A percentile compares a stretch with the other conserved stretches of the same genome.
Conservation (phyloP, 2,888 invertebrate genomes). For the Macroteleia sp. region DNA sequence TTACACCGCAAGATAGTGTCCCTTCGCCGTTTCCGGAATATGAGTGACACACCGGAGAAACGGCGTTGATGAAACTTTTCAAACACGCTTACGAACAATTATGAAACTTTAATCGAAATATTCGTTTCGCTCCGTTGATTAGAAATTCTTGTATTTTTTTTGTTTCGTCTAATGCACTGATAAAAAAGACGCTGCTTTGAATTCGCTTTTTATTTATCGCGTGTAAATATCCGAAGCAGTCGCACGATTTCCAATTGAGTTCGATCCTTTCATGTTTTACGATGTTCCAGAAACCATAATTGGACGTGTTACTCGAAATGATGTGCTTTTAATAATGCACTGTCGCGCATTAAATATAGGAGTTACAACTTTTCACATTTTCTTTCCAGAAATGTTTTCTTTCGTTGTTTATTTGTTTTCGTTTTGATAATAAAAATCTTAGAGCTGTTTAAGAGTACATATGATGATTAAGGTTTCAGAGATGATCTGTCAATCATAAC, state of each 20-base stretch:
- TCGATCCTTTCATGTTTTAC: neutral
- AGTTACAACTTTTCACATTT: too few species aligned
- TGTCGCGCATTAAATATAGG: too few species aligned
- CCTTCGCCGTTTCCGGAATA: conserved; percentile 59
- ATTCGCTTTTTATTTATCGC: neutral
- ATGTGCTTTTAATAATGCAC: conserved; percentile 3
- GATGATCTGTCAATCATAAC: too few species aligned
- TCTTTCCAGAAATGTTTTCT: too few species aligned
- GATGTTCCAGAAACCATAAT: conserved; percentile 6
- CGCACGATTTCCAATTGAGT: neutral
- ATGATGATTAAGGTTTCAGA: too few species aligned
- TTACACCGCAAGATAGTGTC: conserved; percentile 64
- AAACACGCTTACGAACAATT: too few species aligned
- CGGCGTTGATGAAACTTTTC: conserved; percentile 41
- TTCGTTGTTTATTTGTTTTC: too few species aligned
- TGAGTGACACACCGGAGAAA: conserved; percentile 48
- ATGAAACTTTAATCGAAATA: conserved; percentile 24
- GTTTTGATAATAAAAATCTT: too few species aligned
- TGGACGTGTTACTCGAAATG: neutral
- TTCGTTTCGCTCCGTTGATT: neutral
- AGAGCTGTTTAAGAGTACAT: too few species aligned
- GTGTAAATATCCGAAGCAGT: neutral
- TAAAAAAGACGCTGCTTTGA: neutral
- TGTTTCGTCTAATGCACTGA: too few species aligned
- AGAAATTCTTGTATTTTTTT: too few species aligned